Conservation (phyloP, 2,888 invertebrate species). For the Malthinus seriepunctatus region DNA sequence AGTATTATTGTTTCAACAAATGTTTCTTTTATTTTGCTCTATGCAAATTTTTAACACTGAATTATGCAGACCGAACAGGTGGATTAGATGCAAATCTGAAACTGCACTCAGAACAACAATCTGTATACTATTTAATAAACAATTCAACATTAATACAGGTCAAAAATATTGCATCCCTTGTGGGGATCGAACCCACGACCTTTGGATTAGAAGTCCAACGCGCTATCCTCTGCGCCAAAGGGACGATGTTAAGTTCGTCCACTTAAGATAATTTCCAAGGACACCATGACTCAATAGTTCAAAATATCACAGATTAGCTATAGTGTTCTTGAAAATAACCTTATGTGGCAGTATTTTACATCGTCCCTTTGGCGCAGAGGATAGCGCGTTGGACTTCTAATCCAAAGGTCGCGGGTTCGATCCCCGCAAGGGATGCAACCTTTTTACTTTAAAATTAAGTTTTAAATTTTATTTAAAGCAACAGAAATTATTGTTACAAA, state of each 20-base stretch:
- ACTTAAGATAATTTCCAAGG: background rate
- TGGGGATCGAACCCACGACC: conserved; percentile 87
- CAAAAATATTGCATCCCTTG: conserved; percentile 66
- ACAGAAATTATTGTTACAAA: too few species aligned
- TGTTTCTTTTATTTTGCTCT: too few species aligned
- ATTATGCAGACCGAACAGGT: too few species aligned
- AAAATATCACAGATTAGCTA: too few species aligned
- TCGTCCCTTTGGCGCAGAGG: conserved; percentile 83
- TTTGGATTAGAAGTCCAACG: conserved; percentile 90
- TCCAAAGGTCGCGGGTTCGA: conserved; percentile 88
- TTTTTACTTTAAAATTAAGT: background rate
- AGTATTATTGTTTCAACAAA: too few species aligned
- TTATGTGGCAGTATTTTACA: background rate
- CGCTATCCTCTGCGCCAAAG: conserved; percentile 87
- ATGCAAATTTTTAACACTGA: too few species aligned
- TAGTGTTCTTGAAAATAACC: background rate
- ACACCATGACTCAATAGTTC: background rate
- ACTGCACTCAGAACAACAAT: too few species aligned
- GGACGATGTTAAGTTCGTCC: conserved; percentile 55
- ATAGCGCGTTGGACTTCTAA: conserved; percentile 90
- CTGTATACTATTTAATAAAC: too few species aligned
- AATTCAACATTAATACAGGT: too few species aligned
- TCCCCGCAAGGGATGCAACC: conserved; percentile 77
- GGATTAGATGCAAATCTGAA: too few species aligned
- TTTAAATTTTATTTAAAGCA: too few species aligned